Evolutionary conservation across 2,797 vertebrate genomes (phyloP), one percentile per base, ranked within the genome.

Genomic region (Platyrinchus mystaceus): DNA sequence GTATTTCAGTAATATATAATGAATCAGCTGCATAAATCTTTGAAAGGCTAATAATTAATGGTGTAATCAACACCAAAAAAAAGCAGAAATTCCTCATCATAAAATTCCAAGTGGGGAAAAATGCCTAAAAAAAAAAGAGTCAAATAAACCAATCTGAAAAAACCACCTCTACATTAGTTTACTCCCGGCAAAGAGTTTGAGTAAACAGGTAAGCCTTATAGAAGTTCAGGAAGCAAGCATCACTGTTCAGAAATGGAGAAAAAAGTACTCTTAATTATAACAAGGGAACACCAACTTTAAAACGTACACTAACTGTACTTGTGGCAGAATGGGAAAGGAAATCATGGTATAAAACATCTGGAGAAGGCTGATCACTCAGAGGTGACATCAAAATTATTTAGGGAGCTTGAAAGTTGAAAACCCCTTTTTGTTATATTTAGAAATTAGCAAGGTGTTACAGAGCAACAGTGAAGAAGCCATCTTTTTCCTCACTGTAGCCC

Each of bases 1-100:
- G 58, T 47, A 16, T 87, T 71, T 77, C 39, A 89, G 58, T 78
- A 73, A 47, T 20, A 74, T 34, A 28, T 37, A 67, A 60, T 26
- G 30, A 74, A 66, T 49, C 77, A 83, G n/a, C 14, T 64, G 41
- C 41, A 83, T 17, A 89, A 60, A 62, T 64, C 32, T 67, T 70
- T 70, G 26, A 82, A 91, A 79, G 5, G 4, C 52, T 80, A 89
- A 74, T 56, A 77, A 89, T 64, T 74, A 67, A 74, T 52, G 7
- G 53, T 47, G 27, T 6, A 59, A 95, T 49, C 34, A 84, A 84
- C 44, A 66, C 5, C 10, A n/a, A 44, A 69, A 75, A 83, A 84
- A 59, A 9, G 4, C 18, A 87, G n/a, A 75, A 79, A 75, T 55
- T 53, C 8, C 7, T 75, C 39, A 76, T 50, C 16, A 49, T 52